phyloP scores from a whole-genome alignment of 2,888 invertebrate species.

The Rapana venosa region DNA sequence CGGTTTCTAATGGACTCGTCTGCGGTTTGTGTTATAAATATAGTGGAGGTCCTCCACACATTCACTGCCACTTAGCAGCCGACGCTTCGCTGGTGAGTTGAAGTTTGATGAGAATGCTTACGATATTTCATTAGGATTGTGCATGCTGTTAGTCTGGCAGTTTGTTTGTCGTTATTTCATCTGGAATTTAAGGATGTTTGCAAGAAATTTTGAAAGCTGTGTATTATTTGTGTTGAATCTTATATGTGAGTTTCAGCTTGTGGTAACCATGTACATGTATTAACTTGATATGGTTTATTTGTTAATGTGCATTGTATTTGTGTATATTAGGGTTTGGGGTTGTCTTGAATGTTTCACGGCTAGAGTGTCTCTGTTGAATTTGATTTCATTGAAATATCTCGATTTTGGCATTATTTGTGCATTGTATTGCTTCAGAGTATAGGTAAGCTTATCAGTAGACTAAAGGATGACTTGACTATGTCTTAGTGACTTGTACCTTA shows the following conservation, averaged over 20 bases:
- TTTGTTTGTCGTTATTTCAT: neutral
- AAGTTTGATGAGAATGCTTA: neutral
- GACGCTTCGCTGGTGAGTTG: neutral
- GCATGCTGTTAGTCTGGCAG: neutral
- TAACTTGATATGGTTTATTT: too few species aligned
- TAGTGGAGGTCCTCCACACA: constrained; percentile 49
- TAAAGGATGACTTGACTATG: neutral
- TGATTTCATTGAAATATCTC: too few species aligned
- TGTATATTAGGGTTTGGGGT: too few species aligned
- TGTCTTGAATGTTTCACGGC: too few species aligned
- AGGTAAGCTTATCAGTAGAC: too few species aligned
- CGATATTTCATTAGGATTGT: neutral
- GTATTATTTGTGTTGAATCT: too few species aligned
- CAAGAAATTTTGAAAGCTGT: neutral
- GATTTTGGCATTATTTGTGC: too few species aligned
- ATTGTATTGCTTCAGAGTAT: too few species aligned
- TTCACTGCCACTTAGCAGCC: constrained; percentile 58
- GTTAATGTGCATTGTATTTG: too few species aligned
- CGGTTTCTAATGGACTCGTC: constrained; percentile 59
- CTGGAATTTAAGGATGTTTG: neutral
- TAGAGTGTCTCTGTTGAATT: too few species aligned
- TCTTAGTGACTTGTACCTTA: neutral
- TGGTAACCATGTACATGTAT: too few species aligned
- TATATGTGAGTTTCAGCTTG: too few species aligned
- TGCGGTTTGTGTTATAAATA: constrained; percentile 70